These are phyloP conservation scores for Chelon auratus DNA, from an alignment of 2,797 vertebrate genomes.

Conservation along the genomic window DNA sequence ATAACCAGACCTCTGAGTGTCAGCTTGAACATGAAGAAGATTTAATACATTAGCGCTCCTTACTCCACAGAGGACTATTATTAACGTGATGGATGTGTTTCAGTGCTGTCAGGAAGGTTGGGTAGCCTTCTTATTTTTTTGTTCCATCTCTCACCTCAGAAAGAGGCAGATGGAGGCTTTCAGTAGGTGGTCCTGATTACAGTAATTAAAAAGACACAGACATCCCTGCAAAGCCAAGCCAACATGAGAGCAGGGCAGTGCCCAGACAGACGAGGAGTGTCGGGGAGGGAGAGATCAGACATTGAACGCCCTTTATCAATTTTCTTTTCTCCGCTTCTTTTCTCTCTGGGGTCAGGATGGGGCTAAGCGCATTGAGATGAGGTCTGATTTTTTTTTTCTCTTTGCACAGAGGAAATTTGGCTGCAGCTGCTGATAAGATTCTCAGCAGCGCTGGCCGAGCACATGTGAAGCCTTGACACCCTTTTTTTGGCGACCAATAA, in stretches of 20 bases:
- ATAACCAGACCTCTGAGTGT: conserved; percentile 6
- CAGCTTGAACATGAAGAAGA: neutral
- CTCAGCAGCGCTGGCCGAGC: conserved; percentile 14
- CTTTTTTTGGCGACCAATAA: conserved; percentile 28
- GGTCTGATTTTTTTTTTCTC: conserved; percentile 28
- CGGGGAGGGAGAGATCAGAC: conserved; percentile 29
- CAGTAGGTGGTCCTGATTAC: conserved; percentile 64
- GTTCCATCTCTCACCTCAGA: conserved; percentile 59
- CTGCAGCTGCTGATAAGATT: conserved; percentile 55
- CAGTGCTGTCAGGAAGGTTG: conserved; percentile 14
- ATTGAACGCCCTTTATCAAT: conserved; percentile 46
- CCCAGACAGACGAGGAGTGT: conserved; percentile 25
- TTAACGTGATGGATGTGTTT: conserved; percentile 24
- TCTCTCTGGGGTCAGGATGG: conserved; percentile 14
- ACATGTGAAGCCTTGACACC: conserved; percentile 56
- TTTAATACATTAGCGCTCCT: conserved; percentile 19
- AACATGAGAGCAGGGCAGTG: conserved; percentile 11
- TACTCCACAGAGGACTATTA: conserved; percentile 13
- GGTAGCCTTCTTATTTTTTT: conserved; percentile 6
- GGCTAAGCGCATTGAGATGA: conserved; percentile 35
- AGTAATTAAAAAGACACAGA: conserved; percentile 73
- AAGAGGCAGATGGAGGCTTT: conserved; percentile 68
- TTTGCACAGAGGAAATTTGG: conserved; percentile 43
- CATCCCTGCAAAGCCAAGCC: neutral
- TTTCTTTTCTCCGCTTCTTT: conserved; percentile 19